Evolutionary conservation across 1,140 invertebrate species (phyloP).

Genomic region (Brachionus rotundiformis): DNA sequence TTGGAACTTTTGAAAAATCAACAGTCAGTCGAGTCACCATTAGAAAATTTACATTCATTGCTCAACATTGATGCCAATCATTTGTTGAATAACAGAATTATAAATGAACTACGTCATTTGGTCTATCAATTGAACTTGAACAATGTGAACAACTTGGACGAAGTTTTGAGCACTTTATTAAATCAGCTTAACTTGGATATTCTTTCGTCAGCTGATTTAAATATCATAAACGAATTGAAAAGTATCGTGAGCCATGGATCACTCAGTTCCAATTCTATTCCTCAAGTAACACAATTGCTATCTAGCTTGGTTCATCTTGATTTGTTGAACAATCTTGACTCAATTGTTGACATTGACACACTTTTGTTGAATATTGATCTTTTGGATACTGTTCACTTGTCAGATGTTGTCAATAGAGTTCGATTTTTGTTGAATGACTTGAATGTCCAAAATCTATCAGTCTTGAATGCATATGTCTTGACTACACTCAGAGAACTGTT

Average conservation of each 20-base stretch:
- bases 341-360: conserved; percentile 2
- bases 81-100: background rate
- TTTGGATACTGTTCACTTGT: background rate
- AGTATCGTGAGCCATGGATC: background rate
- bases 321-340: background rate
- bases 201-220: background rate
- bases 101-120: background rate
- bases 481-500: background rate
- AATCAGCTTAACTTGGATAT: background rate
- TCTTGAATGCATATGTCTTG: background rate
- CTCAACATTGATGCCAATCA: background rate
- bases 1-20: background rate
- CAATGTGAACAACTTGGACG: background rate
- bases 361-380: background rate
- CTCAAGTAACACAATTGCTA: background rate
- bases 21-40: background rate
- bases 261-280: background rate
- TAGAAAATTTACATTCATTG: background rate
- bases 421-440: background rate
- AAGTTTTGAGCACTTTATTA: background rate
- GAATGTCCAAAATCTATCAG: background rate
- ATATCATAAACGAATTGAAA: background rate
- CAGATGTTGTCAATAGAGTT: background rate
- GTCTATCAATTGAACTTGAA: background rate
- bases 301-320: background rate